Conservation (phyloP, 2,797 vertebrate species). For the Balearica regulorum region DNA sequence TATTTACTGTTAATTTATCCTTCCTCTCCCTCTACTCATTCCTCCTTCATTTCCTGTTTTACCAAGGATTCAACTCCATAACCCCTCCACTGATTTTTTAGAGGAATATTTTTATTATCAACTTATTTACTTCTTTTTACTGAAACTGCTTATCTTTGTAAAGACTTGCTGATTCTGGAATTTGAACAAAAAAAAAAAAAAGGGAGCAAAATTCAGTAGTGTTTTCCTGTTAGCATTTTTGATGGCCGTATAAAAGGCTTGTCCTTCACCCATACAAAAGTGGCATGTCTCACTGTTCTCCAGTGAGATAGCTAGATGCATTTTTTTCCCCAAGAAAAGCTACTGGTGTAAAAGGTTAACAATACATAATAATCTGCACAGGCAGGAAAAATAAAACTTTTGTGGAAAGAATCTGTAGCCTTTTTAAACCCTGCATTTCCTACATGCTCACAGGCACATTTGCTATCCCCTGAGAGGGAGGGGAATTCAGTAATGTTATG, state of each 20-base stretch:
- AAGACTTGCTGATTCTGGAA: not conserved
- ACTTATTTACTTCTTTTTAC: not conserved
- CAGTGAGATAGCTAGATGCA: not conserved
- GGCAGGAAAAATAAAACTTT: not conserved
- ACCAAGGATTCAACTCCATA: conserved; percentile 16
- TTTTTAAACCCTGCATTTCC: not conserved
- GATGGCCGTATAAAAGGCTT: not conserved
- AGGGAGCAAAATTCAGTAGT: not conserved
- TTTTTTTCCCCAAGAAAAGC: not conserved
- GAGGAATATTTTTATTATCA: not conserved
- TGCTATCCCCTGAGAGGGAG: not conserved
- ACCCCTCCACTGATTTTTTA: conserved; percentile 18
- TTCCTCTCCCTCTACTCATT: not conserved
- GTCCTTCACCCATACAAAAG: not conserved
- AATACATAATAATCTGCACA: not conserved
- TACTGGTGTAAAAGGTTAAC: not conserved
- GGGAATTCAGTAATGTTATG: not conserved
- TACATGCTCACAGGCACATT: not conserved
- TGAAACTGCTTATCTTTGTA: not conserved
- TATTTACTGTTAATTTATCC: conserved; percentile 7
- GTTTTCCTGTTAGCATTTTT: conserved; percentile 39
- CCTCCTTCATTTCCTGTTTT: not conserved
- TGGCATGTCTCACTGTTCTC: not conserved
- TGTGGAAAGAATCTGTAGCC: not conserved
- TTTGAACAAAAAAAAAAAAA: not conserved